Percentiles rank a stretch among this genome's conserved stretches.
phyloP scores from a whole-genome alignment of 1,140 invertebrate genomes.

The Dendroctonus valens region DNA sequence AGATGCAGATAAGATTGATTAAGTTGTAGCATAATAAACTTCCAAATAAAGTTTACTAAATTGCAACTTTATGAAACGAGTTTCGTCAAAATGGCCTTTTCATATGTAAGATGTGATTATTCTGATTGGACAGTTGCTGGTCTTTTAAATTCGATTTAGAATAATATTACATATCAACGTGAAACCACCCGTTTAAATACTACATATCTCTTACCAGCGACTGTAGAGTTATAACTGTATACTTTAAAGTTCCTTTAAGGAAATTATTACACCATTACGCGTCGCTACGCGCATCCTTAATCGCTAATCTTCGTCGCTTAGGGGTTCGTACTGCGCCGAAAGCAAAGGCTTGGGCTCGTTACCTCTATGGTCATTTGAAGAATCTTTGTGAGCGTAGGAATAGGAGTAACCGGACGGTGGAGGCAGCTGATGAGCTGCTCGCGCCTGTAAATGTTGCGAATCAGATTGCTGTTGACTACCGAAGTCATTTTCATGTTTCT shows the following conservation, averaged over 20 bases:
- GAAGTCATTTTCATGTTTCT: slow-evolving; percentile 49
- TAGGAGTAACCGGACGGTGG: slow-evolving; percentile 50
- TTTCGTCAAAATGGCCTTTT: neutral
- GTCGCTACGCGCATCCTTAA: slow-evolving; percentile 35
- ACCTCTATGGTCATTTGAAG: slow-evolving; percentile 52
- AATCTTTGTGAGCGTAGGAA: slow-evolving; percentile 51
- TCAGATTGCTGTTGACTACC: slow-evolving; percentile 41
- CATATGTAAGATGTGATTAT: too few species aligned
- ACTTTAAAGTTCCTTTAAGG: slow-evolving; percentile 29
- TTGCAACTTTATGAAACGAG: neutral
- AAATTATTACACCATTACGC: slow-evolving; percentile 32
- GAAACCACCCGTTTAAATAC: too few species aligned
- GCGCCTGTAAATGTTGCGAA: slow-evolving; percentile 37
- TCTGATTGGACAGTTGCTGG: too few species aligned
- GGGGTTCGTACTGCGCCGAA: slow-evolving; percentile 80
- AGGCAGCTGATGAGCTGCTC: slow-evolving; percentile 38
- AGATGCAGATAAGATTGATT: too few species aligned
- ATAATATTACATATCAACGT: too few species aligned
- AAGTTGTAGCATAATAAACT: too few species aligned
- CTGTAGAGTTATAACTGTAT: neutral
- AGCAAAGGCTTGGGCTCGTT: slow-evolving; percentile 76
- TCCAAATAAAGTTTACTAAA: too few species aligned
- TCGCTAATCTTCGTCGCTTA: slow-evolving; percentile 80
- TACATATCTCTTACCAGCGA: too few species aligned
- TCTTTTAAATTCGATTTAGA: too few species aligned